phyloP scores from a whole-genome alignment of 2,888 invertebrate species.

The Spilarctia lutea region DNA sequence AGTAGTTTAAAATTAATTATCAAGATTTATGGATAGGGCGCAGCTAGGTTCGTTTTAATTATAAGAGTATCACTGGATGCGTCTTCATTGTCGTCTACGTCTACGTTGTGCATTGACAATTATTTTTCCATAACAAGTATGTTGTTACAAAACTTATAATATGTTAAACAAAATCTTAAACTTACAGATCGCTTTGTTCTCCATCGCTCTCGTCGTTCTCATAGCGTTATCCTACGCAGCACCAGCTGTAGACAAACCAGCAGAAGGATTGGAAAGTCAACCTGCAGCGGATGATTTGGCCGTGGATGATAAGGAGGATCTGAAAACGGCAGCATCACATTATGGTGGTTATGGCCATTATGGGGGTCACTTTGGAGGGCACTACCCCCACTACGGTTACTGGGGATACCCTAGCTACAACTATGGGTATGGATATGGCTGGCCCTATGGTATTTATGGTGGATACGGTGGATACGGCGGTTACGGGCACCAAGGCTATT shows the following conservation, averaged over 20 bases:
- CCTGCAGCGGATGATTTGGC: slow-evolving; percentile 60
- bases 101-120: no score
- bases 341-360: slow-evolving; percentile 70
- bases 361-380: slow-evolving; percentile 62
- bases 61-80: not conserved
- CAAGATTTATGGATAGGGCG: no score
- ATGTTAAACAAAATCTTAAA: not conserved
- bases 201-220: slow-evolving; percentile 61
- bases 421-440: slow-evolving; percentile 60
- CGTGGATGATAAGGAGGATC: slow-evolving; percentile 70
- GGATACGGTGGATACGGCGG: slow-evolving; percentile 58
- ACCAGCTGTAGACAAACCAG: slow-evolving; percentile 59
- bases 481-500: slow-evolving; percentile 50
- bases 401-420: slow-evolving; percentile 52
- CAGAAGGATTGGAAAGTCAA: slow-evolving; percentile 45
- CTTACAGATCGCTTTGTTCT: slow-evolving; percentile 65
- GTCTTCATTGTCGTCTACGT: no score
- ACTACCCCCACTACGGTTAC: slow-evolving; percentile 51
- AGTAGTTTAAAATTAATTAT: no score
- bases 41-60: not conserved
- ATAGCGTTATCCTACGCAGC: slow-evolving; percentile 65
- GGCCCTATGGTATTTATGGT: slow-evolving; percentile 50
- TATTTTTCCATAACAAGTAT: no score
- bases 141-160: not conserved
- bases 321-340: slow-evolving; percentile 77